Conservation (phyloP, 2,888 invertebrate species). For the Pegoplata infirma region DNA sequence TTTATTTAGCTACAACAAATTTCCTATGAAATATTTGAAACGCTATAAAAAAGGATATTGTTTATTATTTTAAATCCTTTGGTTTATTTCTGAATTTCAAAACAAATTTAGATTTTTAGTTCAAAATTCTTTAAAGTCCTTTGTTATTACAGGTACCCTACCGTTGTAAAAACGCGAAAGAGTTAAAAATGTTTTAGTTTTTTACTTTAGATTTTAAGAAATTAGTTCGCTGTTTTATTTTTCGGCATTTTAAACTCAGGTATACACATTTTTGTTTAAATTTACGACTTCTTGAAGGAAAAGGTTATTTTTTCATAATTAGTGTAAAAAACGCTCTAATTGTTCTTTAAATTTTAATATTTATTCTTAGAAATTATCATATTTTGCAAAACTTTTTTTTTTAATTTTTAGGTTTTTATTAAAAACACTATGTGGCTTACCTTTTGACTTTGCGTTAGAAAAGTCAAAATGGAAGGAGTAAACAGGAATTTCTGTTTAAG, state of each 20-base stretch:
- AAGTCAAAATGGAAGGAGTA: conserved; percentile 14
- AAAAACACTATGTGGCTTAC: conserved; percentile 9
- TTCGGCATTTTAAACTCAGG: no score
- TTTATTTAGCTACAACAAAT: neutral
- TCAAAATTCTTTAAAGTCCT: neutral
- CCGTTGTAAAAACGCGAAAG: conserved; percentile 22
- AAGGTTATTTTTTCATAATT: conserved; percentile 25
- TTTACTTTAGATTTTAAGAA: conserved; percentile 40
- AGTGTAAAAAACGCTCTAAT: conserved; percentile 38
- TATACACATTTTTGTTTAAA: conserved; percentile 3
- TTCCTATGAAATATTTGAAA: conserved; percentile 36
- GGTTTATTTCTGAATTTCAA: neutral
- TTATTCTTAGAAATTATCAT: neutral
- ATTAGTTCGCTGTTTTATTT: conserved; percentile 17
- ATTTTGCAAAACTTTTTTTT: neutral
- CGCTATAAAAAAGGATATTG: conserved; percentile 16
- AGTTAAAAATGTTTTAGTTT: conserved; percentile 53
- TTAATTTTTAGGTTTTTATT: neutral
- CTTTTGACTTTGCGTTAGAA: conserved; percentile 38
- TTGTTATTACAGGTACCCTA: neutral
- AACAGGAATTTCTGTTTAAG: no score
- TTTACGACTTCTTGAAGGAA: conserved; percentile 9
- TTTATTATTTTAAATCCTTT: neutral
- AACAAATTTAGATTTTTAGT: conserved; percentile 53
- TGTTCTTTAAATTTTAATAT: conserved; percentile 12